Evolutionary conservation across 2,888 invertebrate species (phyloP).

Genomic region (Eupithecia pulchellata): DNA sequence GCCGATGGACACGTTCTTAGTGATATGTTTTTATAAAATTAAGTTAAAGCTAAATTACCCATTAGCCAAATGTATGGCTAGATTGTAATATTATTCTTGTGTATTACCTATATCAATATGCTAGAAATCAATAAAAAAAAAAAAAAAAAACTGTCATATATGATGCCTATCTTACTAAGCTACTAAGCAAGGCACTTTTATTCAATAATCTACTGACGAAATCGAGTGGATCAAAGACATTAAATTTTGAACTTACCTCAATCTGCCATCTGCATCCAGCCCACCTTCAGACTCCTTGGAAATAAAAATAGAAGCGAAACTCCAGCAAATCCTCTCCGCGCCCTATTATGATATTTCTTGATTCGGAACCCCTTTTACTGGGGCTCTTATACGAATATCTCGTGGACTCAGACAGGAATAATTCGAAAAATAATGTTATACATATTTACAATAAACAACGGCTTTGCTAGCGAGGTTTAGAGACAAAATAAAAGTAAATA

Average conservation of each 20-base stretch:
- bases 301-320: constrained; percentile 77
- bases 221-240: neutral
- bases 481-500: too few species aligned
- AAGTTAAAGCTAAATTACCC: too few species aligned
- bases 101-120: too few species aligned
- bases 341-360: constrained; percentile 80
- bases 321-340: constrained; percentile 65
- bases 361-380: constrained; percentile 65
- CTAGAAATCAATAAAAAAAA: too few species aligned
- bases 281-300: constrained; percentile 65
- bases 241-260: constrained; percentile 19
- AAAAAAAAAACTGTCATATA: too few species aligned
- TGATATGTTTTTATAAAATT: too few species aligned
- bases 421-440: constrained; percentile 50
- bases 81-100: too few species aligned
- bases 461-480: neutral
- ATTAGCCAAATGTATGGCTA: too few species aligned
- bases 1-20: too few species aligned
- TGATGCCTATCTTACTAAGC: too few species aligned
- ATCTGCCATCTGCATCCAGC: constrained; percentile 32
- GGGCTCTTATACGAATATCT: constrained; percentile 25
- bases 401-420: constrained; percentile 53
- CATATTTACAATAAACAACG: constrained; percentile 36
- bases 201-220: too few species aligned
- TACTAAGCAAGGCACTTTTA: too few species aligned